Conservation (phyloP, 2,113 vertebrate genomes). For the Athene cunicularia region DNA sequence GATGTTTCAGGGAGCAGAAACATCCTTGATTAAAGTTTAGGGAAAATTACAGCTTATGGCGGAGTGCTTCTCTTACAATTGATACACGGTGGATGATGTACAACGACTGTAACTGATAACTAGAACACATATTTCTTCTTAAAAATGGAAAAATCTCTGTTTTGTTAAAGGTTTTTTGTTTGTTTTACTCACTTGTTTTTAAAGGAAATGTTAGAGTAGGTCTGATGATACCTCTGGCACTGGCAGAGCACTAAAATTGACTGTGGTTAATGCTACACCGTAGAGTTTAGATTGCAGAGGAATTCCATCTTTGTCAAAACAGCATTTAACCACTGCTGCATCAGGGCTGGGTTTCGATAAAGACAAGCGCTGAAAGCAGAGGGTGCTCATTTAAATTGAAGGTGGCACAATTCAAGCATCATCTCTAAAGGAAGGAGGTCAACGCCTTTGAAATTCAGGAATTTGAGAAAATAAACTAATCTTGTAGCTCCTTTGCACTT, state of each 20-base stretch:
- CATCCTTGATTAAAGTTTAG: not conserved
- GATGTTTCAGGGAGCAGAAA: not conserved
- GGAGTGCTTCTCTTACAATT: not conserved
- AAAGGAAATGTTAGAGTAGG: not conserved
- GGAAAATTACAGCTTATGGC: not conserved
- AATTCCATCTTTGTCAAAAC: not conserved
- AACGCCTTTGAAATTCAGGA: not conserved
- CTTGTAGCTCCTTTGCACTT: not conserved
- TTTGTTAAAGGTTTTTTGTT: not conserved
- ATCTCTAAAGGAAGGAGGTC: not conserved
- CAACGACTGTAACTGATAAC: not conserved
- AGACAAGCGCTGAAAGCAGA: not conserved
- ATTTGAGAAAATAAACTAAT: not conserved
- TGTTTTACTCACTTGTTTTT: not conserved
- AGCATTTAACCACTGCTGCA: not conserved
- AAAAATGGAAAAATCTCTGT: not conserved
- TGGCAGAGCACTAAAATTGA: not conserved
- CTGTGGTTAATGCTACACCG: not conserved
- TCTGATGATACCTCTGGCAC: not conserved
- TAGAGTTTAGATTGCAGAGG: not conserved
- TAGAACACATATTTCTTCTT: not conserved
- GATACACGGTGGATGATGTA: not conserved
- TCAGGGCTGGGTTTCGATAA: not conserved
- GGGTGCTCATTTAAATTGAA: not conserved
- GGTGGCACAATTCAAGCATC: not conserved